Evolutionary conservation across 2,797 vertebrate genomes (phyloP), one percentile per base, ranked within the genome.

Genomic region (Fistularia tabacaria): DNA sequence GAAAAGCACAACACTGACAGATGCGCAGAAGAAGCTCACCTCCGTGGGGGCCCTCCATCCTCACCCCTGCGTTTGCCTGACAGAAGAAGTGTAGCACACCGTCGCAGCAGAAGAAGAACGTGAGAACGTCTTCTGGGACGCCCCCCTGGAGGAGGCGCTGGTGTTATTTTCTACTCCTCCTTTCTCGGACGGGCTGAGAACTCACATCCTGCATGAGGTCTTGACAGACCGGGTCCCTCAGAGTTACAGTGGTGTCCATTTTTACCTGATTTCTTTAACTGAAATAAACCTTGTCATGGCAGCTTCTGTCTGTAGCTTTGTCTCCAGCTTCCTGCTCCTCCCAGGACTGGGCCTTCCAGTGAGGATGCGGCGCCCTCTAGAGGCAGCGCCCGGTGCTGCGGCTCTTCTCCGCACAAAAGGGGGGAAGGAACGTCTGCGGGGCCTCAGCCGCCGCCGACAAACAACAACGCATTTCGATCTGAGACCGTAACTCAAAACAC

Each of bases 261-360:
- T 92, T 90, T 90, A 77, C 82, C 85, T 84, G 45, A 83, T 87
- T 91, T 89, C 90, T 90, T 91, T 88, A 86, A 88, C 62, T 78
- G 83, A 87, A 92, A 91, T 90, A 90, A 92, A 92, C 86, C 49
- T 79, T 87, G 84, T 88, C 82, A 39, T 38, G 46, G 14, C 14
- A 45, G 14, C 14, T 12, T 12, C 11, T 7, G 43, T 45, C 11
- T 45, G 43, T 44, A 7, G 43, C 14, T 45, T 45, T 7, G 10
- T 45, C 43, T 45, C 7, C 6, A 13, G 37, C 9, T 7, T 41
- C 6, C 38, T 41, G 6, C 25, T 48, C 9, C 3, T 45, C n/a
- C n/a, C n/a, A n/a, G n/a, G n/a, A n/a, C n/a, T n/a, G n/a, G n/a
- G n/a, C n/a, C n/a, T n/a, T n/a, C 84, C 70, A 77, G 64, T 85